Percentiles rank a stretch among this genome's conserved stretches.
Evolutionary conservation across 2,113 vertebrate species (phyloP).

Genomic region (Myotis davidii): DNA sequence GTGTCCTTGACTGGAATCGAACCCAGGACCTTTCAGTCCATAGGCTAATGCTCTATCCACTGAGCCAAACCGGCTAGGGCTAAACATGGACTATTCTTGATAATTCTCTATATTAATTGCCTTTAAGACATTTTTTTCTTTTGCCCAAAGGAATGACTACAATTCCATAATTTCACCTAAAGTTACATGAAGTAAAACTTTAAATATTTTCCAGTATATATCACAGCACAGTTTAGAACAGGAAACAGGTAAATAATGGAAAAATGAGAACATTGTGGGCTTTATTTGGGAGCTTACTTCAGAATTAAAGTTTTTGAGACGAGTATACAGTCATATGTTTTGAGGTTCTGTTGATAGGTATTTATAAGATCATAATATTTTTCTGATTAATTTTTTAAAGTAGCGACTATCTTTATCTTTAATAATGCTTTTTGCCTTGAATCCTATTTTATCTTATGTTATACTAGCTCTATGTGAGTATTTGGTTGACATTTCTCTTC

Average conservation of each 20-base stretch:
- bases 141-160: not conserved
- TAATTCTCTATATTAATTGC: constrained; percentile 16
- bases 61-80: too few relatives aligned
- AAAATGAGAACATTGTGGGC: not conserved
- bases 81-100: not conserved
- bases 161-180: constrained; percentile 52
- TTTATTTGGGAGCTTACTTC: not conserved
- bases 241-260: not conserved
- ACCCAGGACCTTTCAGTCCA: too few relatives aligned
- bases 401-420: not conserved
- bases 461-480: not conserved
- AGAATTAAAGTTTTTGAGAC: not conserved
- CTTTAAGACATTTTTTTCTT: constrained; percentile 32
- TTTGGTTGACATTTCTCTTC: not conserved
- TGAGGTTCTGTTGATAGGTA: not conserved
- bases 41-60: too few relatives aligned
- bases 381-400: not conserved
- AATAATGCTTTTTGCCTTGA: not conserved
- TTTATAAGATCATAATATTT: not conserved
- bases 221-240: not conserved
- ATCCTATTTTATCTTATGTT: not conserved
- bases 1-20: too few relatives aligned
- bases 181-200: constrained; percentile 22
- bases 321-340: constrained; percentile 4
- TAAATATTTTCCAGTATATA: not conserved